Conservation (phyloP, 2,888 invertebrate species). For the Cosmopolites sordidus region DNA sequence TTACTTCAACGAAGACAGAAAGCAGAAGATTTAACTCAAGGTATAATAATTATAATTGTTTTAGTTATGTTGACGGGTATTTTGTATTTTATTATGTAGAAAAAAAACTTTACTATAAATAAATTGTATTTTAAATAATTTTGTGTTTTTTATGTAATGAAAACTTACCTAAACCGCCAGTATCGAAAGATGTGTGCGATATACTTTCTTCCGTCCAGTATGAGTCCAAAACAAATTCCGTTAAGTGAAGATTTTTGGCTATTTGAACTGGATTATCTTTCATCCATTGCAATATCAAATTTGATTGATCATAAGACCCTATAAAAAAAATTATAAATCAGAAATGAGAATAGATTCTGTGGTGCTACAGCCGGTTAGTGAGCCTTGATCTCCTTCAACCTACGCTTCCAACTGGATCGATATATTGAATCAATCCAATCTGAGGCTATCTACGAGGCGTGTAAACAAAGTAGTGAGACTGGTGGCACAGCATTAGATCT, state of each 20-base stretch:
- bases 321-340: constrained; percentile 42
- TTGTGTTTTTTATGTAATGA: neutral
- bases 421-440: too few relatives aligned
- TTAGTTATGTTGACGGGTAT: constrained; percentile 22
- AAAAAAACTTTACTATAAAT: neutral
- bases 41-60: constrained; percentile 30
- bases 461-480: too few relatives aligned
- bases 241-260: constrained; percentile 71
- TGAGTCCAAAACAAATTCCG: constrained; percentile 71
- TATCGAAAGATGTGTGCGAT: constrained; percentile 62
- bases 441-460: too few relatives aligned
- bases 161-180: constrained; percentile 64
- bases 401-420: too few relatives aligned
- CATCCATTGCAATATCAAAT: constrained; percentile 73
- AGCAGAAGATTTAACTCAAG: constrained; percentile 31
- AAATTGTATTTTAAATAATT: neutral
- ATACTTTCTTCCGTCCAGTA: constrained; percentile 69
- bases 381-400: too few relatives aligned
- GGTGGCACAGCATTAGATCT: too few relatives aligned
- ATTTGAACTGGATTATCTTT: constrained; percentile 67
- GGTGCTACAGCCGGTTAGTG: too few relatives aligned
- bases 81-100: neutral
- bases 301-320: constrained; percentile 81
- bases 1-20: constrained; percentile 20
- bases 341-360: too few relatives aligned